Evolutionary conservation across 2,113 vertebrate species (phyloP).

Genomic region (Mobula birostris): DNA sequence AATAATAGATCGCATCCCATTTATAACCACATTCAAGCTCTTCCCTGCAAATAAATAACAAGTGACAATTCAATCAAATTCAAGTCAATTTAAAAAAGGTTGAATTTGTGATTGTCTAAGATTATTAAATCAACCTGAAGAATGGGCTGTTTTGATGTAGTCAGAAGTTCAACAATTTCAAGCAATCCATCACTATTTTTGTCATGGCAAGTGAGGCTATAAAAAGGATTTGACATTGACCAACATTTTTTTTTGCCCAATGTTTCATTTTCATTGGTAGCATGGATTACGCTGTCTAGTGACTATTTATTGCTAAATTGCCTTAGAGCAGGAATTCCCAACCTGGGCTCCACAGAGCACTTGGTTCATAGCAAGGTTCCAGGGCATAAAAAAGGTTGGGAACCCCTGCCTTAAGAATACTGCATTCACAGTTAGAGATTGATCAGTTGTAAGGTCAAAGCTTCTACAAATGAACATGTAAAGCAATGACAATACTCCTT

Average conservation of each 20-base stretch:
- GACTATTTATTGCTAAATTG: neutral
- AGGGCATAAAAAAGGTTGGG: no score
- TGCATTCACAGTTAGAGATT: neutral
- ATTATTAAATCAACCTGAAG: neutral
- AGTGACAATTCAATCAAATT: conserved; percentile 2
- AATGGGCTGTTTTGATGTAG: neutral
- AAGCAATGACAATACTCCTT: neutral
- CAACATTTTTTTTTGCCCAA: neutral
- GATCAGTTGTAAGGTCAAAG: neutral
- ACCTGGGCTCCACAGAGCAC: no score
- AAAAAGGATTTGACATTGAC: neutral
- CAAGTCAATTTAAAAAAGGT: neutral
- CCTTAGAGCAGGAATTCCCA: neutral
- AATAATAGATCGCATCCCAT: neutral
- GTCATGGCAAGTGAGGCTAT: no score
- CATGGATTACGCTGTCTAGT: neutral
- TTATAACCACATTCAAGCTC: neutral
- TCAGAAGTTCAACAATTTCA: neutral
- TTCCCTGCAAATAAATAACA: neutral
- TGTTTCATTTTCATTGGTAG: neutral
- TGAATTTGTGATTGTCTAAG: neutral
- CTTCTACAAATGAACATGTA: neutral
- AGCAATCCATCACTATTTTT: neutral
- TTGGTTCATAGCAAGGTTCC: no score
- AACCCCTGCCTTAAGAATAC: no score